Evolutionary conservation across 2,113 vertebrate species (phyloP), one percentile per base, ranked within the genome.

Genomic region (Dipodomys ordii): DNA sequence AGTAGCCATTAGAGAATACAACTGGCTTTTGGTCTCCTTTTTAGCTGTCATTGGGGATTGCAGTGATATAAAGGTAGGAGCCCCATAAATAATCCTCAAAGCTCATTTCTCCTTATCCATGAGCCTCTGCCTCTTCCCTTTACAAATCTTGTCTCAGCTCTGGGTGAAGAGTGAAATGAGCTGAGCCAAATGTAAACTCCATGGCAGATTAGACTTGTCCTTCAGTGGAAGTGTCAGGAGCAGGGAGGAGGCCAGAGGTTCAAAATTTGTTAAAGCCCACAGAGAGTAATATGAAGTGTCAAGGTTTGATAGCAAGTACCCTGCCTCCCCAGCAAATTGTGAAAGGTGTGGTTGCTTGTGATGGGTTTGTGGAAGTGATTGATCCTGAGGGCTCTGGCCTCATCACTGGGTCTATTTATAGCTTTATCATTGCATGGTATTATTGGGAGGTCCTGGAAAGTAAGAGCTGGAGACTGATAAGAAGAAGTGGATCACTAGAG

Each of bases 161-260:
- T n/a, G 4, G 60, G 12, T 1, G 7, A 13, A 32, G 68, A 91
- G 76, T 35, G 68, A 60, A 67, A 46, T 4, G n/a, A 68, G 68
- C 68, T 72, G 32, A 11, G 0, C 0, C 23, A 46, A 60, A 64
- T 60, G 5, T 2, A 19, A 12, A 57, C 1, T 10, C n/a, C 23
- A 0, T 0, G 6, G 68, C 23, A 6, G n/a, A n/a, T 35, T 10
- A 32, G 79, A 15, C 13, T 13, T 15, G 72, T 49, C 76, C 67
- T 68, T 10, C 30, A 27, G 13, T 4, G 16, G 32, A 7, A 23
- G 4, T 5, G 23, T 2, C 71, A 67, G 89, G 22, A 0, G 0
- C 79, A 9, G 39, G 7, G 72, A 80, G 49, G 84, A 12, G 16
- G 32, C 6, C 18, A 1, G 46, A 6, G 4, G n/a, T 69, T 28